Evolutionary conservation across 1,140 invertebrate species (phyloP).

Genomic region (Drosophila orosa): DNA sequence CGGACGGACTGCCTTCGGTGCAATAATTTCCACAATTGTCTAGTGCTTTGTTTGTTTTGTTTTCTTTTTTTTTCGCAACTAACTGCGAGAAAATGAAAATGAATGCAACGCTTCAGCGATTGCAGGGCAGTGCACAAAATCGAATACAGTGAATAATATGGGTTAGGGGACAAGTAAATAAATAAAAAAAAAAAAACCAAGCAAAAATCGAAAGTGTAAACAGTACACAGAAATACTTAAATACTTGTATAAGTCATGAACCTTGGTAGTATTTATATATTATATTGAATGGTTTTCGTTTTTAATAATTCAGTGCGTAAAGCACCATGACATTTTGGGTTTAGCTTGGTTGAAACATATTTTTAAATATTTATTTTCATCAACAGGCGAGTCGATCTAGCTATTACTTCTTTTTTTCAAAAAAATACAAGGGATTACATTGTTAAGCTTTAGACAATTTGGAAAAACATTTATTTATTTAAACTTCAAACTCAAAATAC

Average conservation of each 20-base stretch:
- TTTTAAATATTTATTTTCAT: too few species aligned
- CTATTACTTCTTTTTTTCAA: not conserved
- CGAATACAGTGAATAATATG: conserved; percentile 26
- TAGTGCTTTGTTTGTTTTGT: conserved; percentile 23
- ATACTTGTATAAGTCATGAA: not conserved
- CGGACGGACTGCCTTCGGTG: conserved; percentile 13
- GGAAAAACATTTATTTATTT: too few species aligned
- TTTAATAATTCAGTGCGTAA: too few species aligned
- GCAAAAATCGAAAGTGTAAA: conserved; percentile 29
- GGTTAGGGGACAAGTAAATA: conserved; percentile 1
- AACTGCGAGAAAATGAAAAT: conserved; percentile 47
- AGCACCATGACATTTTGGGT: not conserved
- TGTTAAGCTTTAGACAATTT: too few species aligned
- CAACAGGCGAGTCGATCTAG: too few species aligned
- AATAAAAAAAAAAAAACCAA: not conserved
- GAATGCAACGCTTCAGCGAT: conserved; percentile 53
- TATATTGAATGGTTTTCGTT: not conserved
- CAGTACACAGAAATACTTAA: not conserved
- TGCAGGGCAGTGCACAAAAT: conserved; percentile 43
- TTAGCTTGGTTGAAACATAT: not conserved
- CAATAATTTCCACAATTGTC: conserved; percentile 26
- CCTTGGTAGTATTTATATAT: too few species aligned
- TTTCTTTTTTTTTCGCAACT: conserved; percentile 32
- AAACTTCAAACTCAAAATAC: too few species aligned
- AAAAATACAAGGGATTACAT: too few species aligned